Percentiles rank a stretch among this genome's conserved stretches.
Evolutionary conservation across 2,888 invertebrate species (phyloP).

Genomic region (Drosophila imparisetae): DNA sequence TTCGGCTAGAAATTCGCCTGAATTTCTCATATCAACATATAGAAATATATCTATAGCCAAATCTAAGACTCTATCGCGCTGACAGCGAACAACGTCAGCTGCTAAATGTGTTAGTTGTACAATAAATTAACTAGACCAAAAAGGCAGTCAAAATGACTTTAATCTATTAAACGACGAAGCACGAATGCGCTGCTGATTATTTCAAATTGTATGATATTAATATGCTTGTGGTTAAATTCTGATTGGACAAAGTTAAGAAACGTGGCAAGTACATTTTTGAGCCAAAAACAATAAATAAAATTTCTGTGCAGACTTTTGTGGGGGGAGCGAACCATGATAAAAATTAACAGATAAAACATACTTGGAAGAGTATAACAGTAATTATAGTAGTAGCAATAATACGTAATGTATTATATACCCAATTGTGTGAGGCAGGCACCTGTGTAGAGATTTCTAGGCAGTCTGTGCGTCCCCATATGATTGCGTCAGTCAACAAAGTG

Average conservation of each 20-base stretch:
- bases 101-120: conserved; percentile 35
- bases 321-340: background rate
- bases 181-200: background rate
- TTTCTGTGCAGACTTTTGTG: background rate
- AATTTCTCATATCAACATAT: background rate
- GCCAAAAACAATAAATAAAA: background rate
- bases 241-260: background rate
- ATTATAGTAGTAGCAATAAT: background rate
- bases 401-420: background rate
- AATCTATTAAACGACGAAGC: background rate
- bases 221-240: background rate
- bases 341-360: background rate
- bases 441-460: conserved; percentile 17
- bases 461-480: conserved; percentile 9
- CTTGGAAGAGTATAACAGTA: background rate
- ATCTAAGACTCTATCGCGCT: conserved; percentile 19
- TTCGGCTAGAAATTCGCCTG: conserved; percentile 24
- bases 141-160: conserved; percentile 1
- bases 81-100: conserved; percentile 16
- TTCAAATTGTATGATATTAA: background rate
- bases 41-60: conserved; percentile 7
- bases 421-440: background rate
- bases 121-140: conserved; percentile 62
- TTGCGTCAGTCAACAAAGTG: conserved; percentile 64
- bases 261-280: background rate